Evolutionary conservation across 2,888 invertebrate species (phyloP).

Genomic region (Caenorhabditis imperialis): DNA sequence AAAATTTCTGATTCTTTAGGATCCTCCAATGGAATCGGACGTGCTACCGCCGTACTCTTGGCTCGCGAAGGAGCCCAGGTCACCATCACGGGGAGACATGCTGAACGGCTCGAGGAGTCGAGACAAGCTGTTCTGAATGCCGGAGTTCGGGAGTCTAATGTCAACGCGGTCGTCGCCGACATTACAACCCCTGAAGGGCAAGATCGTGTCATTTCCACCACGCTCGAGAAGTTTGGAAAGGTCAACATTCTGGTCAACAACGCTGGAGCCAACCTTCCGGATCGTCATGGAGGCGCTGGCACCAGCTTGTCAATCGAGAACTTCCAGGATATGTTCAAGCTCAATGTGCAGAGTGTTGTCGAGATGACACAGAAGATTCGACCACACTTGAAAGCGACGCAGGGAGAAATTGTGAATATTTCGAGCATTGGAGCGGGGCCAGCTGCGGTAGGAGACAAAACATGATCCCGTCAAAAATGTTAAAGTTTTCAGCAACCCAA

Average conservation of each 20-base stretch:
- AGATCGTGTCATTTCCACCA: slow-evolving; percentile 28
- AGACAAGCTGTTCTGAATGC: slow-evolving; percentile 9
- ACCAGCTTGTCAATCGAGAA: background rate
- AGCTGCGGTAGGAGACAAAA: slow-evolving; percentile 20
- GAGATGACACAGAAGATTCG: slow-evolving; percentile 30
- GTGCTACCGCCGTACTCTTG: slow-evolving; percentile 46
- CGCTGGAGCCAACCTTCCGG: background rate
- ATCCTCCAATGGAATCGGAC: slow-evolving; percentile 55
- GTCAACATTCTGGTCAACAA: slow-evolving; percentile 38
- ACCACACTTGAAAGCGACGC: slow-evolving; percentile 36
- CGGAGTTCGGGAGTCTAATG: slow-evolving; percentile 9
- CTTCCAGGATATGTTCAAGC: background rate
- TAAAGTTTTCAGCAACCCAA: slow-evolving; percentile 12
- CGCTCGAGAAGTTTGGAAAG: slow-evolving; percentile 43
- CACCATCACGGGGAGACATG: slow-evolving; percentile 48
- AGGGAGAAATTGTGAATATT: slow-evolving; percentile 53
- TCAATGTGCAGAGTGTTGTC: slow-evolving; percentile 13
- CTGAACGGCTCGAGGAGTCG: slow-evolving; percentile 9
- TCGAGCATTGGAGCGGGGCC: slow-evolving; percentile 40
- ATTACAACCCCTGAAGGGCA: slow-evolving; percentile 33
- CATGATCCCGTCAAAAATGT: background rate
- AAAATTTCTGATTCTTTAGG: too few relatives aligned
- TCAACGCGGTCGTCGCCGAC: slow-evolving; percentile 37
- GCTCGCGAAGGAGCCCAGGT: slow-evolving; percentile 51
- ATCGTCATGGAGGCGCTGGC: too few relatives aligned